Percentiles rank a stretch among this genome's conserved stretches.
Conservation (phyloP, 2,888 invertebrate species). For the Tetranychus piercei region DNA sequence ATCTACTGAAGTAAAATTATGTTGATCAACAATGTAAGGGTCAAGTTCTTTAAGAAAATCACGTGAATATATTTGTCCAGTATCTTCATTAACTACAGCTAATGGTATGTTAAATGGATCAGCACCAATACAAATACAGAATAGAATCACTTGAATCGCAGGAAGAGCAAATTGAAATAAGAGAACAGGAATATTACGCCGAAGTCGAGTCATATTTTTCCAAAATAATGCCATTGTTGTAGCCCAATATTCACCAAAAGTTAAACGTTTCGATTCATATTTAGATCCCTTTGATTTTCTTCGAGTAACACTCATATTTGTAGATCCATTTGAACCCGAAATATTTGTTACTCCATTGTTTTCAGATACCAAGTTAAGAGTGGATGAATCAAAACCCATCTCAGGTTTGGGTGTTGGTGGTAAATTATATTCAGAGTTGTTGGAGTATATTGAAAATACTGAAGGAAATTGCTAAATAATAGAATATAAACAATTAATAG, state of each 20-base stretch:
- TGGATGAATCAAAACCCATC: background rate
- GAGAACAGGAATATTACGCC: constrained; percentile 29
- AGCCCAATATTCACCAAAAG: constrained; percentile 17
- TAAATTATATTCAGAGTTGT: constrained; percentile 16
- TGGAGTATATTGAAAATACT: constrained; percentile 20
- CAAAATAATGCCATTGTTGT: constrained; percentile 27
- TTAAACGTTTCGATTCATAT: background rate
- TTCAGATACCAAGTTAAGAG: no score
- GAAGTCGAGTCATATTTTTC: constrained; percentile 31
- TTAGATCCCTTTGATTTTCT: background rate
- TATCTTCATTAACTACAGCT: constrained; percentile 34
- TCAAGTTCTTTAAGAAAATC: constrained; percentile 47
- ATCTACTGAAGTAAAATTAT: constrained; percentile 18
- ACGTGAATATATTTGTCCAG: constrained; percentile 19
- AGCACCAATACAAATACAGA: constrained; percentile 34
- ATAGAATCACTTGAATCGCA: constrained; percentile 34
- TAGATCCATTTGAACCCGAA: no score
- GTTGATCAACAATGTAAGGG: constrained; percentile 42
- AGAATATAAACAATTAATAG: no score
- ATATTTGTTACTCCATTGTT: no score
- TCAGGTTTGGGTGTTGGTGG: constrained; percentile 1
- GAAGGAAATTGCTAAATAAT: constrained; percentile 17
- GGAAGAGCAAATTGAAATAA: constrained; percentile 35
- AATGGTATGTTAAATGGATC: constrained; percentile 31
- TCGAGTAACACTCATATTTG: no score